Evolutionary conservation across 1,140 invertebrate species (phyloP).

Genomic region (Bombus waltoni): DNA sequence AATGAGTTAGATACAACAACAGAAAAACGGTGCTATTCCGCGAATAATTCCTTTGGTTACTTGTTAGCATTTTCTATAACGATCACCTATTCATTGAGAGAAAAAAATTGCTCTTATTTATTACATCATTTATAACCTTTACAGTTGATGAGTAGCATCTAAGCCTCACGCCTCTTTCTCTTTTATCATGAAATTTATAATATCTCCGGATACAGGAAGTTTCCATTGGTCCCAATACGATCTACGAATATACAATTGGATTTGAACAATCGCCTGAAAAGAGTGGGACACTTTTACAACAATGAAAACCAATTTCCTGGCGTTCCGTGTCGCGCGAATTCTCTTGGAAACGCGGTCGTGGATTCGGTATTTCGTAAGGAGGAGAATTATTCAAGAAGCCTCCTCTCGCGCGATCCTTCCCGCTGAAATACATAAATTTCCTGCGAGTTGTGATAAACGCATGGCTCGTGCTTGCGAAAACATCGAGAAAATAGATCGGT

Average conservation of each 20-base stretch:
- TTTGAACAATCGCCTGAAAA: constrained; percentile 41
- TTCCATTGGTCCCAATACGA: background rate
- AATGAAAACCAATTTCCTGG: constrained; percentile 39
- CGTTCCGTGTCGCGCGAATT: constrained; percentile 1
- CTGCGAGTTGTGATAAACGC: background rate
- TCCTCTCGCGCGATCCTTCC: background rate
- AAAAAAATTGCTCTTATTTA: background rate
- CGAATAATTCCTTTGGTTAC: constrained; percentile 24
- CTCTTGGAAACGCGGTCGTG: background rate
- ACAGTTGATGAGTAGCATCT: background rate
- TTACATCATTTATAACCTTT: background rate
- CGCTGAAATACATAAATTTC: constrained; percentile 26
- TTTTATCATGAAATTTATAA: constrained; percentile 4
- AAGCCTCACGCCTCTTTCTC: too few species aligned
- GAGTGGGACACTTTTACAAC: constrained; percentile 17
- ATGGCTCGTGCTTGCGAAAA: constrained; percentile 12
- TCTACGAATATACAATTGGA: constrained; percentile 15
- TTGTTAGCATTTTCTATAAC: constrained; percentile 19
- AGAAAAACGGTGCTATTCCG: constrained; percentile 39
- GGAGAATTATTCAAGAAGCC: constrained; percentile 30
- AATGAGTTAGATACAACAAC: constrained; percentile 59
- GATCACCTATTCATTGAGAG: background rate
- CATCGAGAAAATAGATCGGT: constrained; percentile 34
- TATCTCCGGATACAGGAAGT: background rate
- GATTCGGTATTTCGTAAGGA: background rate